Base-by-base conservation (phyloP, 2,113 vertebrate species). In the Oncorhynchus masou region DNA sequence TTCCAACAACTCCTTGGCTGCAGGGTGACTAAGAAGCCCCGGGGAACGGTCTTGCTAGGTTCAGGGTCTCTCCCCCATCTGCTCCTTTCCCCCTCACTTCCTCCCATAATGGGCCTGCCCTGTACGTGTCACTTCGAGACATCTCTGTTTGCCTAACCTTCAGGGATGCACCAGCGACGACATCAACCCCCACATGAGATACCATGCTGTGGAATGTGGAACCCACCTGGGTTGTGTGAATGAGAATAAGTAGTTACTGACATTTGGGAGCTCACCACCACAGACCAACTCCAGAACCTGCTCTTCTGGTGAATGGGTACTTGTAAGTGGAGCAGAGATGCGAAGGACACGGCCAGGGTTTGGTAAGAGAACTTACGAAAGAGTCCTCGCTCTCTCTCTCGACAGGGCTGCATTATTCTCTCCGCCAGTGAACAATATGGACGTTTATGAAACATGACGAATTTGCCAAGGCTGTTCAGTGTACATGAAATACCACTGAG, bases 371-470 rank as follows among this genome's bases (percentile, higher is more conserved):
- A 81, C 86, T 90, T 81, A 85, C 71, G 6, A 34, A 8, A 68
- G 31, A 68, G 39, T 45, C 8, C 6, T 39, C 34, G 9, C 39
- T 9, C 34, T 24, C 65, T 78, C 74, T 79, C 70, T 64, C 74
- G 83, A 77, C 49, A 82, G 87, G 83, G 29, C 85, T 77, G 85
- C 88, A 89, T 90, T 79, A 91, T 86, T 88, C 83, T 88, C 83
- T 78, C 84, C 84, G 65, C 86, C 75, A 84, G 88, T 89, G 92
- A 91, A 92, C 92, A 93, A 94, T 91, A 90, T 92, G 87, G 79
- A 86, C 79, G 80, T 93, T 94, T 91, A 94, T 92, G 93, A 85
- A 91, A 91, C 87, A 88, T 92, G 91, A 90, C 91, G 83, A 91
- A 91, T 88, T 90, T 54, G 78, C 79, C 57, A 84, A 78, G 78